Evolutionary conservation across 2,888 invertebrate genomes (phyloP).

Genomic region (Hydrotaea cyrtoneurina): DNA sequence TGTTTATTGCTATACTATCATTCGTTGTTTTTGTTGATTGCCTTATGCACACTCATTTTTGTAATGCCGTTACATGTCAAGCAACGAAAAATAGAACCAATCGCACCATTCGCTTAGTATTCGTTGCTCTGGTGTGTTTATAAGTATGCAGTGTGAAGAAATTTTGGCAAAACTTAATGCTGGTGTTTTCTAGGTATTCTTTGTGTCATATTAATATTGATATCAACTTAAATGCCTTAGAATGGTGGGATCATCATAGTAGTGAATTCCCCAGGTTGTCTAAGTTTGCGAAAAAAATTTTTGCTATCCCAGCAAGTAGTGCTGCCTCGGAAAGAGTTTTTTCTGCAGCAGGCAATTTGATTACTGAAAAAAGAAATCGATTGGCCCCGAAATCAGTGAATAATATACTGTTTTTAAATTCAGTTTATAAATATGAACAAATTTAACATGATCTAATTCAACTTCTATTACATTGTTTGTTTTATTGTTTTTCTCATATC

Average conservation of each 20-base stretch:
- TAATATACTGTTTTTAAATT: constrained; percentile 26
- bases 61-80: too few relatives aligned
- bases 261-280: constrained; percentile 24
- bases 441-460: background rate
- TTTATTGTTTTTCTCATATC: background rate
- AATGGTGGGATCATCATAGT: constrained; percentile 21
- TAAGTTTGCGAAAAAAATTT: constrained; percentile 32
- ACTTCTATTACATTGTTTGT: background rate
- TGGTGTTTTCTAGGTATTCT: too few relatives aligned
- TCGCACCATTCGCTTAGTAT: too few relatives aligned
- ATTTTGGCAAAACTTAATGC: too few relatives aligned
- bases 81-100: too few relatives aligned
- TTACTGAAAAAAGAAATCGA: constrained; percentile 34
- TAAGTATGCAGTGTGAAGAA: too few relatives aligned
- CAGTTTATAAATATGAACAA: constrained; percentile 2
- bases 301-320: constrained; percentile 34
- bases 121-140: too few relatives aligned
- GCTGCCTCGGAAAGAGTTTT: constrained; percentile 9
- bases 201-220: constrained; percentile 35
- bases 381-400: too few relatives aligned
- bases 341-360: background rate
- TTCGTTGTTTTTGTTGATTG: too few relatives aligned
- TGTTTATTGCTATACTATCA: too few relatives aligned
- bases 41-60: too few relatives aligned
- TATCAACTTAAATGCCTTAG: constrained; percentile 32